These are phyloP conservation scores for Myotis planiceps DNA, from an alignment of 2,797 vertebrate species.

Conservation along the genomic window DNA sequence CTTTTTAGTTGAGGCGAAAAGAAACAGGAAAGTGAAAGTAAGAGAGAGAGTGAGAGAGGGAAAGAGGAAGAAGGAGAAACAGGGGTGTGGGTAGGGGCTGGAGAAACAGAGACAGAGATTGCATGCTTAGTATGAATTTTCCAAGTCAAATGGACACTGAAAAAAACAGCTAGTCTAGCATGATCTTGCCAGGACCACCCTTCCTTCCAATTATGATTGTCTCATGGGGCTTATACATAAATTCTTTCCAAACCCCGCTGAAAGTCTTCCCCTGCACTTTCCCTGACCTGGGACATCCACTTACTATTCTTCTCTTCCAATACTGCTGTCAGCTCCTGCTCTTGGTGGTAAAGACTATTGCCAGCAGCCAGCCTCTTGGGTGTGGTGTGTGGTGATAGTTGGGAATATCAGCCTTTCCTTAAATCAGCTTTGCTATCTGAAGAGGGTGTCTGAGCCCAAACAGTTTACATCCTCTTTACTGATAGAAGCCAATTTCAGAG, in stretches of 20 bases:
- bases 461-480: neutral
- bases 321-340: neutral
- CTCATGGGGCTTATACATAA: neutral
- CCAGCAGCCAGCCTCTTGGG: neutral
- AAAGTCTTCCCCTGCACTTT: neutral
- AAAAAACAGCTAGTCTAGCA: neutral
- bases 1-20: neutral
- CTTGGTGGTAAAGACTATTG: too few species aligned
- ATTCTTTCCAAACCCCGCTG: neutral
- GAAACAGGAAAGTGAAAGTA: neutral
- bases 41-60: too few species aligned
- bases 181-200: neutral
- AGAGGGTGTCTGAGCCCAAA: neutral
- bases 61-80: neutral
- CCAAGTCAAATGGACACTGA: neutral
- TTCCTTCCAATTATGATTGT: conserved; percentile 5
- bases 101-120: neutral
- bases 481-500: conserved; percentile 14
- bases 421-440: neutral
- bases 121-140: neutral
- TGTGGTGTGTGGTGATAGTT: neutral
- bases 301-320: neutral
- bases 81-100: too few species aligned
- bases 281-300: neutral
- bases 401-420: neutral